Conservation (phyloP, 1,140 invertebrate genomes). For the Trypoxylus dichotomus region DNA sequence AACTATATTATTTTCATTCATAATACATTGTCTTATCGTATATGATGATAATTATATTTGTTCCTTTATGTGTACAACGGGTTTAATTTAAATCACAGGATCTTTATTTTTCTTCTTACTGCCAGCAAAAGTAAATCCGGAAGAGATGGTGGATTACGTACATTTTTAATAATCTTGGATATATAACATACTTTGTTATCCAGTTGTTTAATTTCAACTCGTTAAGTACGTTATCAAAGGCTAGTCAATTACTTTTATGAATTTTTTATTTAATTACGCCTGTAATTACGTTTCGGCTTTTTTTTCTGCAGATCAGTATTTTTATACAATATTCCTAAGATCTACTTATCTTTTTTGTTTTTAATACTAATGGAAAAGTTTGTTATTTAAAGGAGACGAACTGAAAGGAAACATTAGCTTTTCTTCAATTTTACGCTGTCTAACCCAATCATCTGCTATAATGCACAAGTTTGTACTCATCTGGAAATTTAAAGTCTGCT, state of each 20-base stretch:
- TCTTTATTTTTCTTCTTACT: too few species aligned
- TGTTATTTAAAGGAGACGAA: neutral
- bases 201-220: neutral
- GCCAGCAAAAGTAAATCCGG: too few species aligned
- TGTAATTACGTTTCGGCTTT: neutral
- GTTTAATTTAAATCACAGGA: too few species aligned
- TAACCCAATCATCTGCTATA: neutral
- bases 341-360: neutral
- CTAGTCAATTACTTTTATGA: conserved; percentile 8
- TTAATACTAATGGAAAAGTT: too few species aligned
- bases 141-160: too few species aligned
- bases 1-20: too few species aligned
- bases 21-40: too few species aligned
- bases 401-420: neutral
- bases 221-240: neutral
- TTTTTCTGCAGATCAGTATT: neutral
- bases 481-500: neutral
- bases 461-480: neutral
- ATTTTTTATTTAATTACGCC: neutral
- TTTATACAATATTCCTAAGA: neutral
- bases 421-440: neutral
- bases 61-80: too few species aligned
- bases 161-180: too few species aligned
- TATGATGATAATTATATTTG: too few species aligned
- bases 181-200: neutral